A percentile compares a stretch with the other conserved stretches of the same genome.
Conservation (phyloP, 2,797 vertebrate species). For the Malacoctenus gilli region DNA sequence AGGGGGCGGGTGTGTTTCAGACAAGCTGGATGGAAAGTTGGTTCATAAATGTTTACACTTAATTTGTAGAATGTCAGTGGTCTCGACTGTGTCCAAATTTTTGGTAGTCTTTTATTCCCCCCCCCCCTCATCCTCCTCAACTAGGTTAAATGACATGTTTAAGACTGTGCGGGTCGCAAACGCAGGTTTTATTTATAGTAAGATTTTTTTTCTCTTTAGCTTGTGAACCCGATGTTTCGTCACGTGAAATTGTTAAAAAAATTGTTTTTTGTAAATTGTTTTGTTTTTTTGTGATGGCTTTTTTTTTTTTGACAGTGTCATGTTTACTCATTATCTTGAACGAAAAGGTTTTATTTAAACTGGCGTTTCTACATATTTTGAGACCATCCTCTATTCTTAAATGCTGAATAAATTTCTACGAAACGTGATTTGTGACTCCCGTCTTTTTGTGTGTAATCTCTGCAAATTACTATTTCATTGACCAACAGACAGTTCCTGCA, state of each 20-base stretch:
- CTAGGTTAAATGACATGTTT: conserved; percentile 78
- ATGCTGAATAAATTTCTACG: conserved; percentile 88
- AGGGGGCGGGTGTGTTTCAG: conserved; percentile 82
- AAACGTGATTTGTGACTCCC: conserved; percentile 72
- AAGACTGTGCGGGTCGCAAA: conserved; percentile 91
- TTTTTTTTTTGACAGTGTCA: conserved; percentile 84
- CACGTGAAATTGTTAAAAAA: conserved; percentile 76
- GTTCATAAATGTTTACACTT: conserved; percentile 88
- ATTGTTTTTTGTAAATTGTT: conserved; percentile 80
- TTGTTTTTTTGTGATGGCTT: conserved; percentile 85
- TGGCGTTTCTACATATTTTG: conserved; percentile 87
- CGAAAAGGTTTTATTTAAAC: conserved; percentile 86
- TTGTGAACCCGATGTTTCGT: conserved; percentile 85
- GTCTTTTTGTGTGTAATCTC: conserved; percentile 48
- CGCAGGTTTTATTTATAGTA: conserved; percentile 94
- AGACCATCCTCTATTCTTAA: conserved; percentile 87
- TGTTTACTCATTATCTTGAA: conserved; percentile 81
- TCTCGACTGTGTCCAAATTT: conserved; percentile 81
- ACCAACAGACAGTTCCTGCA: too few relatives aligned
- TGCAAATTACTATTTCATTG: too few relatives aligned
- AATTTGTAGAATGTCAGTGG: conserved; percentile 84
- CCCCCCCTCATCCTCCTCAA: conserved; percentile 44
- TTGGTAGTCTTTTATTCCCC: conserved; percentile 74
- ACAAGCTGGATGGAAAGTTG: conserved; percentile 79
- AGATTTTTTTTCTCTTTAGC: conserved; percentile 72